These are phyloP conservation scores for Pyrrhia umbra DNA, from an alignment of 2,888 invertebrate genomes.

Conservation along the genomic window DNA sequence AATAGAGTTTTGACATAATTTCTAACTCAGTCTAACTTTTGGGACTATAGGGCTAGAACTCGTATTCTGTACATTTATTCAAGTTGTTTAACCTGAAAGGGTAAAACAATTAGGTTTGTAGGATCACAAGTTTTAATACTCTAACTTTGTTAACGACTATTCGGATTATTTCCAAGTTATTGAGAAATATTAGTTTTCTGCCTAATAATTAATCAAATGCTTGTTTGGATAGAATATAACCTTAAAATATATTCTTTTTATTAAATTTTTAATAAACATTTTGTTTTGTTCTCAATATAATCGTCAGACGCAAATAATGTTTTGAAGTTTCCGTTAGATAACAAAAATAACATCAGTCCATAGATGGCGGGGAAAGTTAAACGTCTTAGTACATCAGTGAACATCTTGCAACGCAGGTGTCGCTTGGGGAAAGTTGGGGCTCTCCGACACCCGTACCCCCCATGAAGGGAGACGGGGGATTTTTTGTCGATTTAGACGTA, in stretches of 20 bases:
- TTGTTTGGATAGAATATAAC: not conserved
- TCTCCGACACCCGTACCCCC: constrained; percentile 50
- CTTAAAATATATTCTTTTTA: too few species aligned
- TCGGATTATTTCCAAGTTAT: constrained; percentile 9
- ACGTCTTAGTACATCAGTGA: constrained; percentile 74
- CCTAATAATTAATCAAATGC: not conserved
- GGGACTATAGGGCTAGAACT: constrained; percentile 22
- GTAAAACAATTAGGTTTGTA: constrained; percentile 36
- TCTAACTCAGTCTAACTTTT: constrained; percentile 30
- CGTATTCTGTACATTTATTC: constrained; percentile 36
- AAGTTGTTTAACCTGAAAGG: constrained; percentile 35
- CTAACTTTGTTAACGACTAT: constrained; percentile 22
- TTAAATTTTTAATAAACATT: too few species aligned
- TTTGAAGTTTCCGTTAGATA: constrained; percentile 21
- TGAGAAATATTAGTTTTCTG: not conserved
- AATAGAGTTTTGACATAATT: constrained; percentile 20
- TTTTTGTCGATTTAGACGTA: constrained; percentile 84
- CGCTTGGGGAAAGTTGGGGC: constrained; percentile 64
- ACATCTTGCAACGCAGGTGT: constrained; percentile 78
- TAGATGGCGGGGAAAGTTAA: constrained; percentile 58
- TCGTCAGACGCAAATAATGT: constrained; percentile 7
- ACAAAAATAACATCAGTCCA: constrained; percentile 42
- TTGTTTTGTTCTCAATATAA: constrained; percentile 10
- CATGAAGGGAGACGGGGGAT: constrained; percentile 67
- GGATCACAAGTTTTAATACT: constrained; percentile 25